Conservation (phyloP, 2,113 vertebrate genomes). For the Corydoras maculifer region DNA sequence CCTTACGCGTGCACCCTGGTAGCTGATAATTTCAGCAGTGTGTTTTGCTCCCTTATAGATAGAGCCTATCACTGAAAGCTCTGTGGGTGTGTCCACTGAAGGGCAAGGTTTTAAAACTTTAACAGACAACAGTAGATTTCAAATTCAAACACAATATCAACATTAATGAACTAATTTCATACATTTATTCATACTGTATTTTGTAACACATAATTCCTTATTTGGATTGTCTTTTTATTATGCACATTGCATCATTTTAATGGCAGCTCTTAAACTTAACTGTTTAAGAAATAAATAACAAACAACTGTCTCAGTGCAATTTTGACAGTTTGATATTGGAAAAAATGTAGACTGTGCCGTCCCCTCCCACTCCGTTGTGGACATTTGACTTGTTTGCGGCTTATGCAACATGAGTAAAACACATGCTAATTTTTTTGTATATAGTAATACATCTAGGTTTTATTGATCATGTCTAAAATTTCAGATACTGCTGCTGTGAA, state of each 20-base stretch:
- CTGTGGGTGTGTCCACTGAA: constrained; percentile 29
- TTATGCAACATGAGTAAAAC: too few relatives aligned
- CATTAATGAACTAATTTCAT: not conserved
- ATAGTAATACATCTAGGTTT: too few relatives aligned
- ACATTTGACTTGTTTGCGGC: not conserved
- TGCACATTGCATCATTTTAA: not conserved
- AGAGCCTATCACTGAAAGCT: constrained; percentile 43
- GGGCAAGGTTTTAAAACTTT: constrained; percentile 4
- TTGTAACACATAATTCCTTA: too few relatives aligned
- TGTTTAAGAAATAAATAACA: not conserved
- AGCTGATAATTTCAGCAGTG: constrained; percentile 45
- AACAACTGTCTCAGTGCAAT: not conserved
- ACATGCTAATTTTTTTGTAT: too few relatives aligned
- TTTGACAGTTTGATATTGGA: not conserved
- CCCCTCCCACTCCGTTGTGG: not conserved
- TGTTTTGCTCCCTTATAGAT: constrained; percentile 49
- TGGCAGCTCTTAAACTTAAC: not conserved
- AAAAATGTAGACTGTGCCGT: not conserved
- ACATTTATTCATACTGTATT: not conserved
- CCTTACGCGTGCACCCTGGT: constrained; percentile 47
- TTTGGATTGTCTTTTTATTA: not conserved
- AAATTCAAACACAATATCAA: not conserved
- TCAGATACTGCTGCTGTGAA: too few relatives aligned
- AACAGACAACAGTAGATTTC: constrained; percentile 14
- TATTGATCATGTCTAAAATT: too few relatives aligned